phyloP scores from a whole-genome alignment of 2,888 invertebrate genomes.

The Chloroclysta siterata region DNA sequence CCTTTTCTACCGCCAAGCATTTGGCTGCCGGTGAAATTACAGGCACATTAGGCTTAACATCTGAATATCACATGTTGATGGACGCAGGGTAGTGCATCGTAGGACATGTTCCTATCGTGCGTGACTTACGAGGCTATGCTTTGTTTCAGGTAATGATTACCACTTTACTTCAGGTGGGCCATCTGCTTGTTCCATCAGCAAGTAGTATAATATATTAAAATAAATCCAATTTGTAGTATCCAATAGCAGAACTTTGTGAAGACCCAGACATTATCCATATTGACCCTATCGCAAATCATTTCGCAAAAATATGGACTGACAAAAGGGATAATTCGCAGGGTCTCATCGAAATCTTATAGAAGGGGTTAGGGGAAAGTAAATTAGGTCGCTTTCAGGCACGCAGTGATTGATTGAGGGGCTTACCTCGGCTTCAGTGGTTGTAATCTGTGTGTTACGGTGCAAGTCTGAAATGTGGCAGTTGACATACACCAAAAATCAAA shows the following conservation, averaged over 20 bases:
- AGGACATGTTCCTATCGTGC: too few relatives aligned
- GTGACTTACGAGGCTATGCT: too few relatives aligned
- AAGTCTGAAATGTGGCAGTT: conserved; percentile 11
- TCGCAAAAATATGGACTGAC: conserved; percentile 34
- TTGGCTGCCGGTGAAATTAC: too few relatives aligned
- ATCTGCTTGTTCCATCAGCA: too few relatives aligned
- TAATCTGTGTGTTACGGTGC: conserved; percentile 39
- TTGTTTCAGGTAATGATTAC: too few relatives aligned
- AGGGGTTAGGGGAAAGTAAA: conserved; percentile 47
- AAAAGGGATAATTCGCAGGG: conserved; percentile 39
- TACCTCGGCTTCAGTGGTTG: conserved; percentile 43
- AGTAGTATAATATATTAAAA: too few relatives aligned
- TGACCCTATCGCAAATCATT: conserved; percentile 22
- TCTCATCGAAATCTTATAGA: conserved; percentile 41
- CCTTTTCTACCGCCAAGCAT: too few relatives aligned
- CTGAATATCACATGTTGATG: too few relatives aligned
- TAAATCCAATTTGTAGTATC: too few relatives aligned
- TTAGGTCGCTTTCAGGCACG: conserved; percentile 49
- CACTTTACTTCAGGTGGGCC: too few relatives aligned
- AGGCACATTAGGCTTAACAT: too few relatives aligned
- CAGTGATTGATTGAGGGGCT: conserved; percentile 53
- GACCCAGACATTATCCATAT: background rate
- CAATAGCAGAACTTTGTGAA: background rate
- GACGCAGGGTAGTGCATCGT: too few relatives aligned
- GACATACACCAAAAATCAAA: conserved; percentile 19